Evolutionary conservation across 2,113 vertebrate species (phyloP), one percentile per base, ranked within the genome.

Genomic region (Epinephelus moara): DNA sequence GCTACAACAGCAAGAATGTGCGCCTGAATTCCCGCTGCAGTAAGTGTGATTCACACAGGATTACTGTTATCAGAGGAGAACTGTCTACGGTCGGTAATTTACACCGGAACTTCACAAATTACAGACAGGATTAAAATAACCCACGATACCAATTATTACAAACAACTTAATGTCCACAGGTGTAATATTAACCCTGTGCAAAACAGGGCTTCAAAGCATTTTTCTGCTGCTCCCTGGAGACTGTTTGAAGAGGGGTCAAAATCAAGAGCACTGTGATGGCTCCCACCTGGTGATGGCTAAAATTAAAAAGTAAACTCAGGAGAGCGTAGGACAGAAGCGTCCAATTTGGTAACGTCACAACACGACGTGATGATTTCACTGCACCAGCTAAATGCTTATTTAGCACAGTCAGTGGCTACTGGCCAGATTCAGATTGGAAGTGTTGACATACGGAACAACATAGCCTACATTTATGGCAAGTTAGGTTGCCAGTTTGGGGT

Each of bases 391-490:
- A 69, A 71, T 67, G 77, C 81, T 86, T 75, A 63, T 85, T 90
- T 70, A 82, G 85, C 75, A 47, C 75, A 77, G 56, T 68, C 61
- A 55, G 79, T 86, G 90, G 87, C 87, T 12, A 13, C 40, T 10
- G 47, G 83, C 88, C 88, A 91, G 85, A 3, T 74, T 79, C 74
- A 73, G 76, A 84, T 72, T 77, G 76, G 71, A 87, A n/a, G 85
- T 88, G 89, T 89, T 91, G 91, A 93, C 91, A 89, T 63, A 78
- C 62, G 11, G 59, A 59, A 92, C 78, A 76, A 88, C 88, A 84
- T 11, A 92, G 88, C 68, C 90, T 85, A 80, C 86, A 90, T 90
- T 94, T 91, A 89, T 85, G 86, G 88, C 80, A 63, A 69, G 74
- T 33, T 5, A 68, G 71, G 85, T 49, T 86, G 87, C 87, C 87